These are phyloP conservation scores for Tetragonisca angustula DNA, from an alignment of 2,888 invertebrate species.

Conservation along the genomic window DNA sequence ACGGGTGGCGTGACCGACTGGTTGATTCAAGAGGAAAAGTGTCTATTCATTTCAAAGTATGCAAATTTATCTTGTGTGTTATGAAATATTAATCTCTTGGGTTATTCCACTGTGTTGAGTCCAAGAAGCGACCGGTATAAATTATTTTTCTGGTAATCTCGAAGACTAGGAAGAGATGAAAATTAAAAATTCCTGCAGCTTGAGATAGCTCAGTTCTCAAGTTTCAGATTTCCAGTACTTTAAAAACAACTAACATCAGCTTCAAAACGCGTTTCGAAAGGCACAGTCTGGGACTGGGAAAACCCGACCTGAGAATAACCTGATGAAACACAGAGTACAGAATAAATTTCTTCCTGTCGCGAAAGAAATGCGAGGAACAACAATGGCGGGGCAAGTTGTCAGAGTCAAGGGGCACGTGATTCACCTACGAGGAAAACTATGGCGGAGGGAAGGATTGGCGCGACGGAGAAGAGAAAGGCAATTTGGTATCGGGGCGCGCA, in stretches of 20 bases:
- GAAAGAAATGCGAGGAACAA: background rate
- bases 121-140: background rate
- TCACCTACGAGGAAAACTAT: conserved; percentile 6
- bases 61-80: background rate
- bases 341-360: background rate
- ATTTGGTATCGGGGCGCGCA: conserved; percentile 42
- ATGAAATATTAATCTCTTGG: background rate
- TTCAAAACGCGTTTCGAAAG: too few relatives aligned
- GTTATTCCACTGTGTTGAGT: background rate
- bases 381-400: background rate
- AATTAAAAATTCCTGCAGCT: too few relatives aligned
- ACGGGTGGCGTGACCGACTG: background rate
- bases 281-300: too few relatives aligned
- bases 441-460: background rate
- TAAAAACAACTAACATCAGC: too few relatives aligned
- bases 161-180: too few relatives aligned
- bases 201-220: too few relatives aligned
- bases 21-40: background rate
- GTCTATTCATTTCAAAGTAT: background rate
- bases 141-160: background rate
- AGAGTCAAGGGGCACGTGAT: background rate
- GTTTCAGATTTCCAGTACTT: too few relatives aligned
- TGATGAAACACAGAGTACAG: background rate
- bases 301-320: too few relatives aligned
- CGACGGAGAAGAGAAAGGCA: conserved; percentile 34